These are phyloP conservation scores for Drosophila sordidula DNA, from an alignment of 2,888 invertebrate genomes.

Conservation along the genomic window DNA sequence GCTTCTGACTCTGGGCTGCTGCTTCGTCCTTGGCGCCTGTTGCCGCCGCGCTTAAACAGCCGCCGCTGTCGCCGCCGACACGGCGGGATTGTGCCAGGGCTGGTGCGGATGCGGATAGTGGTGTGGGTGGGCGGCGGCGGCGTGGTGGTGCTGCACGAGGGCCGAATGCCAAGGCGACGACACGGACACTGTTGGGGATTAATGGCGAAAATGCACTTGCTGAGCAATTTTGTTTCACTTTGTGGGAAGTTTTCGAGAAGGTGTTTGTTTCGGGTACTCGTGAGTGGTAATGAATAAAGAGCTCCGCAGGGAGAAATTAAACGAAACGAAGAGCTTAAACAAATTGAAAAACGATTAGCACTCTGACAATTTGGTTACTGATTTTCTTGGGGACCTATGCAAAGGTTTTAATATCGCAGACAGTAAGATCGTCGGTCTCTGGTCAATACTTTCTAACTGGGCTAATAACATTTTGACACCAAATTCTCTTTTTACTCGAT, in stretches of 20 bases:
- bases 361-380: neutral
- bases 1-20: slow-evolving; percentile 13
- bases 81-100: slow-evolving; percentile 85
- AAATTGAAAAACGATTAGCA: neutral
- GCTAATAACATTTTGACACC: too few species aligned
- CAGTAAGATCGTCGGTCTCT: too few species aligned
- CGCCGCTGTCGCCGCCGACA: slow-evolving; percentile 82
- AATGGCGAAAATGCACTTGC: slow-evolving; percentile 85
- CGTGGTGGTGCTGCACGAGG: slow-evolving; percentile 84
- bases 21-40: slow-evolving; percentile 4
- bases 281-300: slow-evolving; percentile 7
- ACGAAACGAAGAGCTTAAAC: neutral
- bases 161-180: slow-evolving; percentile 85
- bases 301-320: neutral
- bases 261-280: slow-evolving; percentile 11
- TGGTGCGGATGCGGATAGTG: slow-evolving; percentile 84
- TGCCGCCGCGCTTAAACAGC: slow-evolving; percentile 78
- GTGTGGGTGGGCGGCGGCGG: slow-evolving; percentile 77
- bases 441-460: too few species aligned
- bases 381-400: neutral
- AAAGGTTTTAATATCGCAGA: neutral
- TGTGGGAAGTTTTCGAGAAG: slow-evolving; percentile 29
- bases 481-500: too few species aligned
- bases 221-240: slow-evolving; percentile 78
- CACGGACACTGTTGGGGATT: slow-evolving; percentile 84